Base-by-base conservation (phyloP, 2,888 invertebrate species). In the Protodeltote pygarga region DNA sequence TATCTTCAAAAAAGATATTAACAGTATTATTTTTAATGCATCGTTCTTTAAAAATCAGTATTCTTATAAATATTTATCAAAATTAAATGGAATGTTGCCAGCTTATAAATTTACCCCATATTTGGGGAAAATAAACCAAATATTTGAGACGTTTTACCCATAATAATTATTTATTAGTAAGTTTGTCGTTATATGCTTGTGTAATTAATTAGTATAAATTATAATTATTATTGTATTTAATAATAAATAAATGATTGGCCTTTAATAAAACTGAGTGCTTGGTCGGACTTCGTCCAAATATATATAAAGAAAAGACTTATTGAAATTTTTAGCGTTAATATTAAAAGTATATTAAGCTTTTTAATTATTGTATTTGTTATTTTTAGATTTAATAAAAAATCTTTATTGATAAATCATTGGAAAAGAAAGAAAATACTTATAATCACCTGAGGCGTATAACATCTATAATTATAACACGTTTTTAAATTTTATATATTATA, bases 181-280 rank as follows among this genome's bases (percentile, higher is more conserved):
- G 69, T 63, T 59, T 66, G 61, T 63, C 48, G 69, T 72, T 73
- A 65, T 55, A 65, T 61, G 65, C 62, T 70, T 57, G 57, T 65
- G 53, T 75, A 72, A 62, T 67, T 57, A 71, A 62, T 66, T 54
- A 68, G 54, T 68, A 44, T 60, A 54, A 52, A 65, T 58, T 64
- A 54, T 53, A 50, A 59, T 48, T 27, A 51, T 63, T 50, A 60
- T 58, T 47, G 52, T 55, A 67, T 58, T 49, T 52, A 57, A 59
- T 64, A 34, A 51, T 38, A 62, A 41, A 46, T 47, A 77, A 81
- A 65, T 63, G 66, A 87, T 88, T 87, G 88, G 89, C 89, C 90
- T 89, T 90, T 83, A 59, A 51, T 65, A 77, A 81, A 82, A 78
- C 75, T 52, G 88, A 79, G 91, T 90, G 91, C 89, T 90, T 87